Evolutionary conservation across 2,797 vertebrate genomes (phyloP), one percentile per base, ranked within the genome.

Genomic region (Cyprinella venusta): DNA sequence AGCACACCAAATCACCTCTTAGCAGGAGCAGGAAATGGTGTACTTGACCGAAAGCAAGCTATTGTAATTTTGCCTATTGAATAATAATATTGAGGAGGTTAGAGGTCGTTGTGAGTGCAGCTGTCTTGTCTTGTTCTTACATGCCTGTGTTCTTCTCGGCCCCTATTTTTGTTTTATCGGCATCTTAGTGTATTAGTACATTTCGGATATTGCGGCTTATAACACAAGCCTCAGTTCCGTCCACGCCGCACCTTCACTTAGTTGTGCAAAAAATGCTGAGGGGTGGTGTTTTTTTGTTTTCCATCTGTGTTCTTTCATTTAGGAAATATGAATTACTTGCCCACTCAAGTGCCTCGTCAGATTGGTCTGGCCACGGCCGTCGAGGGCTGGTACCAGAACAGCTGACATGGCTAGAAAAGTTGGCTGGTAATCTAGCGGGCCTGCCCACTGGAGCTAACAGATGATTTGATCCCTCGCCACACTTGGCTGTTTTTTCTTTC

Each of bases 391-490:
- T 74, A 82, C 81, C 75, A 15, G 87, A 90, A 90, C 71, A 88
- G 91, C 85, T 92, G 92, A 92, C 86, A 89, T 83, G 87, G 92
- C 90, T 88, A 85, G 83, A 88, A 87, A 68, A 76, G 86, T 88
- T 88, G 90, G 88, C 88, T 76, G 72, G 88, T 88, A 64, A 87
- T 84, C 85, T 89, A 75, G 83, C 87, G 83, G 90, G 88, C 80
- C 80, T 86, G 81, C 83, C 90, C 82, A 90, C 85, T 80, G 80
- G 76, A 80, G 87, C 80, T 82, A 81, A 85, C 89, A 86, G 79
- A 87, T 90, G 86, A 90, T 90, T 88, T 87, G 86, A 87, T 88
- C 86, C 85, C 72, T 77, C 83, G 80, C 82, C 85, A 86, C 84
- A 88, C 83, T 83, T 74, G 71, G 65, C 85, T 81, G 63, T 82